These are phyloP conservation scores for Porites divaricata DNA, from an alignment of 92 coral and sea anemone species.

Conservation along the genomic window DNA sequence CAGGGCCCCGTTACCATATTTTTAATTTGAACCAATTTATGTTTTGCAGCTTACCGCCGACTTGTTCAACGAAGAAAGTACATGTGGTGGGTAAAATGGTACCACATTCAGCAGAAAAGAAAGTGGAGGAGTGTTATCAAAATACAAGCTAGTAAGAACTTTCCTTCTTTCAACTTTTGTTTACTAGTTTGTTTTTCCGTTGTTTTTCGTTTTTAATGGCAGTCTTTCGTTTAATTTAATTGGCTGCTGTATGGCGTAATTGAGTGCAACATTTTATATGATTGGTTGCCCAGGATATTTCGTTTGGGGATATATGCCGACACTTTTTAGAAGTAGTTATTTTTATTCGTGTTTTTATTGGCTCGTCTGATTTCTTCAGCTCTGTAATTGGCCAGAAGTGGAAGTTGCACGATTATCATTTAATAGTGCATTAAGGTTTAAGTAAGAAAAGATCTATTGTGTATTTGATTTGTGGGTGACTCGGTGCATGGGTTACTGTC, in stretches of 20 bases:
- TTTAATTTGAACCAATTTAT: not conserved
- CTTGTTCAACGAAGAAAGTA: not conserved
- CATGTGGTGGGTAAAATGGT: slow-evolving; percentile 36
- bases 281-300: too few relatives aligned
- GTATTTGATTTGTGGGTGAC: not conserved
- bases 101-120: slow-evolving; percentile 37
- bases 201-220: too few relatives aligned
- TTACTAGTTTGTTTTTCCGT: not conserved
- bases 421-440: not conserved
- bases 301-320: not conserved
- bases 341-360: not conserved
- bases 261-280: too few relatives aligned
- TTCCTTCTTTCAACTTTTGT: not conserved
- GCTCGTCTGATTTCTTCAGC: not conserved
- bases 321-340: too few relatives aligned
- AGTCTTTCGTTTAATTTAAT: not conserved
- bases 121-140: slow-evolving; percentile 47
- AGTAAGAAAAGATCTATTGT: not conserved
- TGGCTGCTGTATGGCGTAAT: too few relatives aligned
- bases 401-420: not conserved
- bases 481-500: not conserved
- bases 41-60: slow-evolving; percentile 21
- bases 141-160: slow-evolving; percentile 75
- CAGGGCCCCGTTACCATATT: too few relatives aligned
- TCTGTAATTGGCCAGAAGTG: not conserved